These are phyloP conservation scores for Rutpela maculata DNA, from an alignment of 2,888 invertebrate genomes.

Conservation along the genomic window DNA sequence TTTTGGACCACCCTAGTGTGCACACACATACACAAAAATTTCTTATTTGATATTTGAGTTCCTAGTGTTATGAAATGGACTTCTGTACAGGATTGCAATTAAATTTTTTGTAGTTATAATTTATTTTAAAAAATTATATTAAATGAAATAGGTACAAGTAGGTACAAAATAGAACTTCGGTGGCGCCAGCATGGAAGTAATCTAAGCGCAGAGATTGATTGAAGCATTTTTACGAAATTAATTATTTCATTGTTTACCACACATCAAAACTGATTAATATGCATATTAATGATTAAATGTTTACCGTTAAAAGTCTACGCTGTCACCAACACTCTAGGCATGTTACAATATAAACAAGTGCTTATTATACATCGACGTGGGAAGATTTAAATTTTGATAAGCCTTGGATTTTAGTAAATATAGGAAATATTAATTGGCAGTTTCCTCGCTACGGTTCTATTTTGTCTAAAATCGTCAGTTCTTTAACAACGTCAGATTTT, in stretches of 20 bases:
- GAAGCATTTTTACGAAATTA: conserved; percentile 17
- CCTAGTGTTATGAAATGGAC: no score
- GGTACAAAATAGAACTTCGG: neutral
- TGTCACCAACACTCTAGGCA: conserved; percentile 2
- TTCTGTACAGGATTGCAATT: no score
- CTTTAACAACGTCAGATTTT: neutral
- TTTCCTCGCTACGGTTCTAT: neutral
- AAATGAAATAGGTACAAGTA: no score
- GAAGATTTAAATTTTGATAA: conserved; percentile 5
- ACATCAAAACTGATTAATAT: conserved; percentile 13
- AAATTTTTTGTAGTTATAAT: no score
- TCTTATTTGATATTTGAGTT: no score
- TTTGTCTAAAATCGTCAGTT: neutral
- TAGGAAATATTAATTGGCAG: neutral
- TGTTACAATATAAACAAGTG: conserved; percentile 1
- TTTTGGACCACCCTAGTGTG: no score
- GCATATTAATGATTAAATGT: conserved; percentile 6
- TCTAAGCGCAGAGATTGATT: neutral
- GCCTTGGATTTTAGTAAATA: neutral
- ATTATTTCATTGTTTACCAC: conserved; percentile 27
- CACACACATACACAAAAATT: no score
- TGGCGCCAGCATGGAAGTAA: neutral
- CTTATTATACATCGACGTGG: neutral
- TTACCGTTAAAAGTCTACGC: neutral
- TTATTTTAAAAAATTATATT: no score